Base-by-base conservation (phyloP, 1,140 invertebrate genomes). In the Pseudomyrmex dendroicus region DNA sequence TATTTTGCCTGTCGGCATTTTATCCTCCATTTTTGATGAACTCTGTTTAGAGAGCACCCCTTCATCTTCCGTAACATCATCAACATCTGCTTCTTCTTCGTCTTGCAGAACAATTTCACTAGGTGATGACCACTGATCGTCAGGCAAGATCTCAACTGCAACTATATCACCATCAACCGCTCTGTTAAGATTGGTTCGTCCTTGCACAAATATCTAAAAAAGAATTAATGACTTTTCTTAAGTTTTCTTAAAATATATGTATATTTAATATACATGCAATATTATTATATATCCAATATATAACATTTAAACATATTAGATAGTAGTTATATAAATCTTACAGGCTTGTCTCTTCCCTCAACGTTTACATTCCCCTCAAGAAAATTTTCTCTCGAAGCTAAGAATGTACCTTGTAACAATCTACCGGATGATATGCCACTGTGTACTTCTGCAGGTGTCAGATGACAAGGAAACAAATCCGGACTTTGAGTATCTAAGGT, bases 151-250 rank as follows among this genome's bases (percentile, higher is more conserved):
- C 94, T 99, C 96, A 77, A 99, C 94, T 12, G 98, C 99, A 13
- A 99, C 99, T 78, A 97, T 95, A 93, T 99, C 99, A 44, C 98
- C 98, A 94, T 99, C 97, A 3, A 99, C 97, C n/a, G 98, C 98
- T 74, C 99, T 95, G 94, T 99, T 99, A 44, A 99, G 95, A 82
- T 97, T 96, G 74, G 96, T 95, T 74, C 97, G 95, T 9, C 99
- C 99, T 96, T 99, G 98, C 52, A 99, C 95, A 15, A 99, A 95
- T 76, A 99, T 96, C 97, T 98, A 85, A 52, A 68, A 48, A 57
- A 73, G 86, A 13, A 68, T 67, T 22, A 83, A 52, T 52, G 50
- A 35, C 35, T 35, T 5, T 35, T 35, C 35, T 7, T 35, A 5
- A 35, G 7, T 35, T 35, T 35, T 35, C 35, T 35, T 35, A 35